phyloP scores from a whole-genome alignment of 1,140 invertebrate species.

The Oryzaephilus surinamensis region DNA sequence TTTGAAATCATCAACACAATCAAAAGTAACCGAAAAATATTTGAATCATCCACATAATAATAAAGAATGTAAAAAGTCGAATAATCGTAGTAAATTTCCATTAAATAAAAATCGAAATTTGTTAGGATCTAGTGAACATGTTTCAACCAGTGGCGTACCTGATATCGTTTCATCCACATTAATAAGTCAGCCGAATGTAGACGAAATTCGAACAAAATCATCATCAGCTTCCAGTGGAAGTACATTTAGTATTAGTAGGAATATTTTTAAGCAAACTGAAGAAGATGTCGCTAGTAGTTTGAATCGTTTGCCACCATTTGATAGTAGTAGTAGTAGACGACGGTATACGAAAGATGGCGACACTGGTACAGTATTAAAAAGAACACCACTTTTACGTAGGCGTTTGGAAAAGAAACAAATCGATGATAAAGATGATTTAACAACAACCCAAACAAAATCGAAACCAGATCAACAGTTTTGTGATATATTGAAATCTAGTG shows the following conservation, averaged over 20 bases:
- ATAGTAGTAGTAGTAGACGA: neutral
- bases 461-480: conserved; percentile 1
- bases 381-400: conserved; percentile 20
- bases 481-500: conserved; percentile 5
- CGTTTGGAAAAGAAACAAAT: neutral
- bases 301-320: no score
- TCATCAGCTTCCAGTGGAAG: conserved; percentile 4
- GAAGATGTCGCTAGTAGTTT: no score
- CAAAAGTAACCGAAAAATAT: conserved; percentile 27
- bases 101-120: no score
- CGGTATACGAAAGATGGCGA: conserved; percentile 1
- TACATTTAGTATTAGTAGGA: conserved; percentile 17
- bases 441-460: no score
- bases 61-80: conserved; percentile 8
- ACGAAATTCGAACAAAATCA: conserved; percentile 3
- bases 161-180: conserved; percentile 26
- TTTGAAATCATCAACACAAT: conserved; percentile 14
- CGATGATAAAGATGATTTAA: no score
- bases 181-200: conserved; percentile 2
- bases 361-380: conserved; percentile 1
- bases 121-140: no score
- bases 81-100: no score
- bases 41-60: conserved; percentile 16
- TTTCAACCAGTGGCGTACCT: no score
- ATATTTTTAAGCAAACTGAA: conserved; percentile 17